Base-by-base conservation (phyloP, 2,888 invertebrate genomes). In the Noctua comes region DNA sequence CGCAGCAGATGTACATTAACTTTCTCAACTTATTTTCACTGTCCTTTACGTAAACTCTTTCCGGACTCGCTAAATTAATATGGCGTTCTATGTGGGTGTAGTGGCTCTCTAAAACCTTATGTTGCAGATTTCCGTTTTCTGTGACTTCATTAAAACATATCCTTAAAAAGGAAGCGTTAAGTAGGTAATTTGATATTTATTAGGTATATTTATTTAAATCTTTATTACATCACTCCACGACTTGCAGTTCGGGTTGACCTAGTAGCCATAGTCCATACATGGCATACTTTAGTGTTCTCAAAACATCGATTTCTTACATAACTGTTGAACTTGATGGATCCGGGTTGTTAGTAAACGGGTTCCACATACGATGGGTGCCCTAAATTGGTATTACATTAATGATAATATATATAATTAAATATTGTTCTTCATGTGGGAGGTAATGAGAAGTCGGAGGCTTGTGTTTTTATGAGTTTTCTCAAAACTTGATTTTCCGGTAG, bases 11-110 rank as follows among this genome's bases (percentile, higher is more conserved):
- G 92, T 80, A 86, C 87, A 65, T 46, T 16, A 59, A 93, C 95
- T 95, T 95, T 95, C 95, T 90, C 93, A 79, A 87, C 79, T 85
- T 86, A 90, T 92, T 93, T 92, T 91, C 92, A 90, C 92, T 85
- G 82, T 85, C 82, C 86, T 85, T 79, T 73, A 84, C 90, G 90
- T 90, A 88, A 88, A 88, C 86, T 88, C 89, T 80, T 68, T 80
- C 64, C 46, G 46, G 31, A 78, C 48, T 62, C 16, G 69, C 62
- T 59, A 27, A 76, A 77, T 68, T 57, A 24, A 66, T 77, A 75
- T 73, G 70, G 65, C 11, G 36, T 48, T 65, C 46, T 27, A n/a
- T 27, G 84, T 83, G 48, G 86, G 86, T 40, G 48, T 64, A 24
- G 36, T 31, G 31, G 16, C 54, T 73, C 77, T 83, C 57, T 82